Conservation (phyloP, 1,140 invertebrate species). For the Orussus abietinus region DNA sequence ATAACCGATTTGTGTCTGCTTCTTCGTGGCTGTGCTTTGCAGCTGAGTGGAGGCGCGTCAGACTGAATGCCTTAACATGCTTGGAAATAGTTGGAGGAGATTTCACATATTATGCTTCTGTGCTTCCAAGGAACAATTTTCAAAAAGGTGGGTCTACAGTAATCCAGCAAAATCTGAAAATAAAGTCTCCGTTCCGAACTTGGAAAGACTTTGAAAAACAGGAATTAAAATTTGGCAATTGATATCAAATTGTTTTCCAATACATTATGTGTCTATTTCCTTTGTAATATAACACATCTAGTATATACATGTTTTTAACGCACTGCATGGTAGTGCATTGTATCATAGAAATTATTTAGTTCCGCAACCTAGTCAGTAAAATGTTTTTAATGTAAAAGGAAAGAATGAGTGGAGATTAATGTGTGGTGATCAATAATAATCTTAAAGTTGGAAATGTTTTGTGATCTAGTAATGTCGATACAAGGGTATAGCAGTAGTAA, state of each 20-base stretch:
- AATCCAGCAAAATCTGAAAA: slow-evolving; percentile 5
- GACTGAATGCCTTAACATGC: slow-evolving; percentile 32
- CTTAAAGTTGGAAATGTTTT: too few species aligned
- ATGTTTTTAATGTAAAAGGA: too few species aligned
- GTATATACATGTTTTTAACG: too few species aligned
- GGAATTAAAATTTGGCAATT: too few species aligned
- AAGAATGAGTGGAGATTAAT: neutral
- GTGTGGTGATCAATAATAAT: neutral
- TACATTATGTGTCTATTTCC: too few species aligned
- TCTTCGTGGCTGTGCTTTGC: slow-evolving; percentile 35
- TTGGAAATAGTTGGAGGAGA: slow-evolving; percentile 33
- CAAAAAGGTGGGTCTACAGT: slow-evolving; percentile 43
- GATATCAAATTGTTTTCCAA: too few species aligned
- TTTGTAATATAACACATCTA: too few species aligned
- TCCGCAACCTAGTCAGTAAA: slow-evolving; percentile 2
- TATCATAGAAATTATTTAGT: too few species aligned
- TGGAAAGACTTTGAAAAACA: slow-evolving; percentile 1
- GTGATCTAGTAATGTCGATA: too few species aligned
- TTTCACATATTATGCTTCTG: slow-evolving; percentile 22
- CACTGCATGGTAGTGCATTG: too few species aligned
- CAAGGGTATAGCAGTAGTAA: too few species aligned
- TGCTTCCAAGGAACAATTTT: slow-evolving; percentile 22
- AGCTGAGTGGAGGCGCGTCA: slow-evolving; percentile 45
- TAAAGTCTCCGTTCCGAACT: neutral
- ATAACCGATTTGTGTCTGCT: slow-evolving; percentile 39